phyloP scores from a whole-genome alignment of 2,797 vertebrate genomes.

The Strix occidentalis region DNA sequence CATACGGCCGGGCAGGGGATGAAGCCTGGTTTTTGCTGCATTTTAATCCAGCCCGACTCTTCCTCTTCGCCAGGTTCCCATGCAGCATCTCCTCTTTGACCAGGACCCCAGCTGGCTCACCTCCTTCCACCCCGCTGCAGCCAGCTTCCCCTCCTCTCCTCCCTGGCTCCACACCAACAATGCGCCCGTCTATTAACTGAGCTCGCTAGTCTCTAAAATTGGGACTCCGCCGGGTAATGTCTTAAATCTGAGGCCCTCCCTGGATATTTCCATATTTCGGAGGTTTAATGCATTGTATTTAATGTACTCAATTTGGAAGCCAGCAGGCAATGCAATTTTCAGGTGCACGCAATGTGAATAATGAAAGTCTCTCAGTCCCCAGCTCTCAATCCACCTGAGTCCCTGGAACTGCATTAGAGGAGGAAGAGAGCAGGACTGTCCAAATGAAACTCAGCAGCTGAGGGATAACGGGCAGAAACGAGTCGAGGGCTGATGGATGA shows the following conservation, averaged over 20 bases:
- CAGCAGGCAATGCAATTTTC: slow-evolving; percentile 38
- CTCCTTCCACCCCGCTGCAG: not conserved
- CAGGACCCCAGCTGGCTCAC: not conserved
- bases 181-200: not conserved
- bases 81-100: not conserved
- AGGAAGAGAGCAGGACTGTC: not conserved
- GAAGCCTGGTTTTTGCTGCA: not conserved
- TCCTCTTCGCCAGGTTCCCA: not conserved
- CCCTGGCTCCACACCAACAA: not conserved
- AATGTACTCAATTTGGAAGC: slow-evolving; percentile 37
- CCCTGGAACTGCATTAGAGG: slow-evolving; percentile 9
- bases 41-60: not conserved
- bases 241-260: slow-evolving; percentile 16
- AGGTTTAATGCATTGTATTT: slow-evolving; percentile 41
- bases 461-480: not conserved
- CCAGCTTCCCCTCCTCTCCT: not conserved
- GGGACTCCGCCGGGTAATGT: not conserved
- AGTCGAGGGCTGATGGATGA: not conserved
- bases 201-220: not conserved
- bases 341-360: slow-evolving; percentile 24
- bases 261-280: not conserved
- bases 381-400: slow-evolving; percentile 18
- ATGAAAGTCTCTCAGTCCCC: not conserved
- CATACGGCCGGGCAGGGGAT: not conserved
- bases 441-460: not conserved